Conservation (phyloP, 2,797 vertebrate genomes). For the Tokudaia tokunoshimensis region DNA sequence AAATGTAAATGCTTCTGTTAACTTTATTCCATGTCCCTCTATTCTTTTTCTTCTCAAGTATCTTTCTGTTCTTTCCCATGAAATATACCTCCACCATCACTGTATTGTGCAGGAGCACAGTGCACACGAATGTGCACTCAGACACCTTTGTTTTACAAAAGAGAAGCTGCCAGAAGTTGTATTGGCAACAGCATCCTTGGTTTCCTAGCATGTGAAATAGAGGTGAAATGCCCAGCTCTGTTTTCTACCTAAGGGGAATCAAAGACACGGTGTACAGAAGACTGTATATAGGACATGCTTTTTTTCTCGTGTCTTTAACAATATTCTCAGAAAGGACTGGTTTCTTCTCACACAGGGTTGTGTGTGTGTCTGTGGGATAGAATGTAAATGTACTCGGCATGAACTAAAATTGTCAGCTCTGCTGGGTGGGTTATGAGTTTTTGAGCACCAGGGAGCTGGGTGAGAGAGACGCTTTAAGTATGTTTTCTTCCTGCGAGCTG, state of each 20-base stretch:
- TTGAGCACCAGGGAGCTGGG: not conserved
- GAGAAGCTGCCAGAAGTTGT: not conserved
- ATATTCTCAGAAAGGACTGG: not conserved
- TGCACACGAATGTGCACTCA: conserved; percentile 21
- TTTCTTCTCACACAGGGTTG: conserved; percentile 41
- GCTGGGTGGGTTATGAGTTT: not conserved
- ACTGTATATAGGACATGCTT: not conserved
- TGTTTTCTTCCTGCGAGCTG: not conserved
- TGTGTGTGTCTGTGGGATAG: conserved; percentile 22
- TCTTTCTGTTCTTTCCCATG: not conserved
- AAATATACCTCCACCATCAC: not conserved
- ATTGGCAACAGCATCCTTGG: not conserved
- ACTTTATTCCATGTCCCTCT: not conserved
- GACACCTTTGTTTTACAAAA: conserved; percentile 5
- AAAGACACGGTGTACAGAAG: not conserved
- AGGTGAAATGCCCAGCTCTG: not conserved
- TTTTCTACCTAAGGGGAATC: not conserved
- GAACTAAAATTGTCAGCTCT: not conserved
- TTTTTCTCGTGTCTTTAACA: not conserved
- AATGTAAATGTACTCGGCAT: conserved; percentile 2
- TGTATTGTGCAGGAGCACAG: not conserved
- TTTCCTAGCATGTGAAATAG: not conserved
- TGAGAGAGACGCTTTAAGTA: conserved; percentile 12
- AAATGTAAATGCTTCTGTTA: conserved; percentile 35
- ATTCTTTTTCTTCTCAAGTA: not conserved